Evolutionary conservation across 2,113 vertebrate genomes (phyloP).

Genomic region (Malurus alboscapulatus): DNA sequence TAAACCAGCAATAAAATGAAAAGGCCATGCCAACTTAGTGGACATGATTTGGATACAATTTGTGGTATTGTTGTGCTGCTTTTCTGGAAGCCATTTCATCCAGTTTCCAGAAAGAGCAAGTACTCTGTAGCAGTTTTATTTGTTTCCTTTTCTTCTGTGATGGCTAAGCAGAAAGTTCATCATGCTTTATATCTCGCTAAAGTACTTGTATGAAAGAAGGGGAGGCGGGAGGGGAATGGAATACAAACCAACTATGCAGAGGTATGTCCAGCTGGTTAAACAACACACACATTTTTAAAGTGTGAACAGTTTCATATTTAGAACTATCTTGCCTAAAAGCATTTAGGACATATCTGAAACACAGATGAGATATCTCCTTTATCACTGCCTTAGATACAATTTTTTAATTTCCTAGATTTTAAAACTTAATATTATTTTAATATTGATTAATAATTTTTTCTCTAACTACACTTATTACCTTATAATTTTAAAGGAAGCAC

Average conservation of each 20-base stretch:
- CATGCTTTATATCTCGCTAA: neutral
- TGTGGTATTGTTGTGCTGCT: neutral
- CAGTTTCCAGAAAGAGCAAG: neutral
- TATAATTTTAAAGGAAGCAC: neutral
- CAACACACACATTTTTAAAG: neutral
- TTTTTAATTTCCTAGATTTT: neutral
- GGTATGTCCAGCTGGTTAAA: neutral
- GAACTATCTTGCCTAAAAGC: neutral
- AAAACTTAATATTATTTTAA: neutral
- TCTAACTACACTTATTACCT: neutral
- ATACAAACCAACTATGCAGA: neutral
- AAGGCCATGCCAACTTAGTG: neutral
- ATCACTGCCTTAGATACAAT: neutral
- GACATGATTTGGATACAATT: neutral
- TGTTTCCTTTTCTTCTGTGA: neutral
- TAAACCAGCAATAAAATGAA: neutral
- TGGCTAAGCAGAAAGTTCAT: neutral
- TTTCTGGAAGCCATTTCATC: conserved; percentile 3
- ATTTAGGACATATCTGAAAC: neutral
- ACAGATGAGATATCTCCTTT: neutral
- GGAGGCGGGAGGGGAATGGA: fast-evolving
- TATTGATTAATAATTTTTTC: neutral
- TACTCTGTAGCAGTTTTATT: neutral
- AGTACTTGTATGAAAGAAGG: neutral
- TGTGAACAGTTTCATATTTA: neutral